These are phyloP conservation scores for Blastomussa wellsi DNA, from an alignment of 92 coral and sea anemone genomes.

Conservation along the genomic window DNA sequence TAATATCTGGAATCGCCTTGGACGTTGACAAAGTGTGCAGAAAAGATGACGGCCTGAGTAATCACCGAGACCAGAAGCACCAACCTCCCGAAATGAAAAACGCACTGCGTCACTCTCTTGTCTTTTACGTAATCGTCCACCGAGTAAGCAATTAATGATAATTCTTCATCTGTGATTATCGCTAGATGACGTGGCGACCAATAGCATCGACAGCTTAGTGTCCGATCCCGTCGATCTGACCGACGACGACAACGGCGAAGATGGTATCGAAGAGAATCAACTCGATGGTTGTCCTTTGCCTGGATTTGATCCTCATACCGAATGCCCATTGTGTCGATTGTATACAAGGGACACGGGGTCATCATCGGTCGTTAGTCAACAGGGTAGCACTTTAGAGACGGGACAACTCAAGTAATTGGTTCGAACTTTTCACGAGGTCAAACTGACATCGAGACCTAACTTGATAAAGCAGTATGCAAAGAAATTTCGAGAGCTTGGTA, in stretches of 20 bases:
- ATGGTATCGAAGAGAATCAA: background rate
- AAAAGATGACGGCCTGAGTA: constrained; percentile 2
- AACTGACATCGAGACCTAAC: background rate
- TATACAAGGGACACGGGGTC: background rate
- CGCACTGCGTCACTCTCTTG: background rate
- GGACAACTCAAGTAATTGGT: background rate
- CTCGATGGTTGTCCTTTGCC: background rate
- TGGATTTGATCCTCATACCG: background rate
- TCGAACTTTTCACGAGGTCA: background rate
- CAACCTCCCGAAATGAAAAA: constrained; percentile 5
- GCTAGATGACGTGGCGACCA: background rate
- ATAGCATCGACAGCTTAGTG: background rate
- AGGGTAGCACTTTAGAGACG: background rate
- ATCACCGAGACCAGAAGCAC: constrained; percentile 3
- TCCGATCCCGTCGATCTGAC: constrained; percentile 4
- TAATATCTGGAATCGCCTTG: background rate
- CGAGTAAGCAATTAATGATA: background rate
- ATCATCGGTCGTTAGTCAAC: background rate
- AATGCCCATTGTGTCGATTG: background rate
- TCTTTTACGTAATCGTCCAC: no score
- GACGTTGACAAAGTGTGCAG: background rate
- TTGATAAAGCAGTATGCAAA: background rate
- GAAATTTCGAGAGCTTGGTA: constrained; percentile 6
- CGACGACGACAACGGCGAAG: constrained; percentile 7
- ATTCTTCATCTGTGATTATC: background rate